Evolutionary conservation across 1,140 invertebrate species (phyloP).

Genomic region (Diorhabda elongata): DNA sequence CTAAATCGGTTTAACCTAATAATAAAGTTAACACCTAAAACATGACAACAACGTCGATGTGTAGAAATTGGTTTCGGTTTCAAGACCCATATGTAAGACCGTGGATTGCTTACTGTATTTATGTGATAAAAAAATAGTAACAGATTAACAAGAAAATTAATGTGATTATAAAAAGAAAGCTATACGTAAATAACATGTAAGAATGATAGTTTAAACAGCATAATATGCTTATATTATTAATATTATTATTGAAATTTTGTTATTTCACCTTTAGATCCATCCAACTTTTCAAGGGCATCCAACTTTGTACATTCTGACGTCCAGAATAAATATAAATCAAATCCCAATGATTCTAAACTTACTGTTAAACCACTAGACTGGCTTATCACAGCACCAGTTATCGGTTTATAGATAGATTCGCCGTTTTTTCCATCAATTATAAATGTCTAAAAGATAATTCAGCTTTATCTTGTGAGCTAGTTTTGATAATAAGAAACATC

Average conservation of each 20-base stretch:
- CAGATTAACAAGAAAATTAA: too few species aligned
- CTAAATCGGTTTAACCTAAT: too few species aligned
- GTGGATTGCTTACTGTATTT: too few species aligned
- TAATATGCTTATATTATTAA: not conserved
- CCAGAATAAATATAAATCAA: constrained; percentile 75
- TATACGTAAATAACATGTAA: too few species aligned
- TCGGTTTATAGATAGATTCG: constrained; percentile 57
- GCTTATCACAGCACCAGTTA: constrained; percentile 61
- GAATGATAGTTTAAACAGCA: too few species aligned
- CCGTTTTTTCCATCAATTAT: constrained; percentile 69
- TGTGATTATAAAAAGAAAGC: too few species aligned
- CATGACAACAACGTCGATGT: too few species aligned
- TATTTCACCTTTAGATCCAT: constrained; percentile 29
- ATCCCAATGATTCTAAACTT: constrained; percentile 60
- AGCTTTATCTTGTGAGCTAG: not conserved
- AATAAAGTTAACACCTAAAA: too few species aligned
- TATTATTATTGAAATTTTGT: constrained; percentile 12
- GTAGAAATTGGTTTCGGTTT: too few species aligned
- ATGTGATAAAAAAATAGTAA: too few species aligned
- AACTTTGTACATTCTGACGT: constrained; percentile 59
- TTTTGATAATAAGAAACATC: too few species aligned
- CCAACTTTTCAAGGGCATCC: constrained; percentile 41
- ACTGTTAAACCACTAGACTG: constrained; percentile 65
- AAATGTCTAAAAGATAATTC: constrained; percentile 42
- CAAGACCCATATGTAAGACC: too few species aligned